These are phyloP conservation scores for Lasiommata megera DNA, from an alignment of 2,888 invertebrate species.

Conservation along the genomic window DNA sequence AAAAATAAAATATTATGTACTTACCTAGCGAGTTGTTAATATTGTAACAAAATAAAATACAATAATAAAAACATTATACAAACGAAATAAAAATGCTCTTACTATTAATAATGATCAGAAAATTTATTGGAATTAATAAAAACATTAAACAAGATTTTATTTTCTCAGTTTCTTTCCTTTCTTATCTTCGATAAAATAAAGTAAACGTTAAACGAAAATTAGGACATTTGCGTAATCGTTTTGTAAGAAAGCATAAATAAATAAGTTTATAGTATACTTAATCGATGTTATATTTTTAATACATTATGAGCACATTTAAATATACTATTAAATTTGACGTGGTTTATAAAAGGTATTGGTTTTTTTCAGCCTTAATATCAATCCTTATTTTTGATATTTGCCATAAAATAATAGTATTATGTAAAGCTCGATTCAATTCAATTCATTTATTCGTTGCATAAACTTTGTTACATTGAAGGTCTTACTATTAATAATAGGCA, in stretches of 20 bases:
- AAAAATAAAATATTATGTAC: no score
- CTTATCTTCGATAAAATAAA: conserved; percentile 1
- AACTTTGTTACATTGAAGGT: no score
- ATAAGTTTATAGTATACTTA: conserved; percentile 1
- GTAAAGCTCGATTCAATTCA: no score
- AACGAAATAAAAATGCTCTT: no score
- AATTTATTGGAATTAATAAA: background rate
- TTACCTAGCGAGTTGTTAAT: no score
- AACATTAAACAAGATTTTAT: background rate
- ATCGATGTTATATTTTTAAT: background rate
- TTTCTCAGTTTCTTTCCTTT: background rate
- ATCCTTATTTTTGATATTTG: no score
- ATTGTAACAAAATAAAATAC: no score
- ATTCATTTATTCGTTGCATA: no score
- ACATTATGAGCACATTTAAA: background rate
- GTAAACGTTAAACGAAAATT: background rate
- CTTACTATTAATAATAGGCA: no score
- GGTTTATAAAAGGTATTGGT: background rate
- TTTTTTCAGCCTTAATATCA: background rate
- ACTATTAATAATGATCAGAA: no score
- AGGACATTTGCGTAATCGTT: background rate
- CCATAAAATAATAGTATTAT: no score
- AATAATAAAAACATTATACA: no score
- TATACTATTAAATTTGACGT: background rate
- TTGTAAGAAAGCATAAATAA: background rate